These are phyloP conservation scores for Monoplex corrugatus DNA, from an alignment of 2,888 invertebrate genomes.

Conservation along the genomic window DNA sequence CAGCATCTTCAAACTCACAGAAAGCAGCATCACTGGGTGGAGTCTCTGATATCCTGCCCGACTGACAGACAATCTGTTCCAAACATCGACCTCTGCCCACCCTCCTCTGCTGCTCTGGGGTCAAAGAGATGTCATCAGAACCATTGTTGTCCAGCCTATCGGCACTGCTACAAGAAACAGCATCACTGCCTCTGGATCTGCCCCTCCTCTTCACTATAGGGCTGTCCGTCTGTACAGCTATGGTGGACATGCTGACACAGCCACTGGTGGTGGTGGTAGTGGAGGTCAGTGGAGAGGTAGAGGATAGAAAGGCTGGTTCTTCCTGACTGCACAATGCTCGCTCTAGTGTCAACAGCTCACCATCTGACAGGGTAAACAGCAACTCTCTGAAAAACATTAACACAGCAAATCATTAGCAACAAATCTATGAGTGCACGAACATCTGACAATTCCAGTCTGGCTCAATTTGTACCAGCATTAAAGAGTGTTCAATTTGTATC, in stretches of 20 bases:
- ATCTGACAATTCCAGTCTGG: too few relatives aligned
- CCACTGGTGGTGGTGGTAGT: not conserved
- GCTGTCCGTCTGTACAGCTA: conserved; percentile 46
- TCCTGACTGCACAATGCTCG: conserved; percentile 95
- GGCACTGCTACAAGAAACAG: conserved; percentile 1
- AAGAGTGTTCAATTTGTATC: too few relatives aligned
- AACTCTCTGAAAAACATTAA: conserved; percentile 89
- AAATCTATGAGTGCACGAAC: too few relatives aligned
- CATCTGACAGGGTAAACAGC: conserved; percentile 91
- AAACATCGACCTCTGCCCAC: not conserved
- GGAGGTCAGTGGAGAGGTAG: not conserved
- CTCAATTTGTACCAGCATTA: too few relatives aligned
- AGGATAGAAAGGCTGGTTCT: conserved; percentile 65
- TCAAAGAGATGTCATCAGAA: not conserved
- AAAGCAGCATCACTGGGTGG: not conserved
- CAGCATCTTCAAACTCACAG: conserved; percentile 3
- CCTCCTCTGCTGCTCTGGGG: not conserved
- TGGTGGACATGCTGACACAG: conserved; percentile 3
- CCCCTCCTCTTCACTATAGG: not conserved
- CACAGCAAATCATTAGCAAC: too few relatives aligned
- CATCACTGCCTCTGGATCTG: not conserved
- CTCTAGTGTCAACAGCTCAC: conserved; percentile 92
- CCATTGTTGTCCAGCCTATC: not conserved
- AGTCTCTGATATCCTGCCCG: not conserved
- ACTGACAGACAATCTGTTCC: conserved; percentile 14